A percentile compares a stretch with the other conserved stretches of the same genome.
These are phyloP conservation scores for Incurvaria masculella DNA, from an alignment of 2,888 invertebrate species.

Conservation along the genomic window DNA sequence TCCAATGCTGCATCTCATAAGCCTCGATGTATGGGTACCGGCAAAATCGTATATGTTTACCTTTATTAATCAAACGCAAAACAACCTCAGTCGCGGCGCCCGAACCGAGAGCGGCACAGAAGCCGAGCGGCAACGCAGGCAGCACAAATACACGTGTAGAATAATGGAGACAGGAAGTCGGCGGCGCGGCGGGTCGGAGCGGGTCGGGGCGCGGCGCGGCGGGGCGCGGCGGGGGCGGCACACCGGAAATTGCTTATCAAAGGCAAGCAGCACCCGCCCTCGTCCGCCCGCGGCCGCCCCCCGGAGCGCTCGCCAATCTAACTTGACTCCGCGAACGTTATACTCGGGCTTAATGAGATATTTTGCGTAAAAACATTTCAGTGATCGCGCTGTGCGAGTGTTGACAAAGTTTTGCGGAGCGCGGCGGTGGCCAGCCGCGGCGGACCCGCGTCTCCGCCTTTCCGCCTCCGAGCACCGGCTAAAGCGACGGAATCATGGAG, in stretches of 20 bases:
- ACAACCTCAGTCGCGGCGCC: no score
- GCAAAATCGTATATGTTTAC: no score
- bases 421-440: not conserved
- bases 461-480: no score
- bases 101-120: no score
- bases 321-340: constrained; percentile 31
- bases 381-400: not conserved
- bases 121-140: not conserved
- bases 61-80: no score
- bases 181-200: not conserved
- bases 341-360: constrained; percentile 36
- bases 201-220: constrained; percentile 1
- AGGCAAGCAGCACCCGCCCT: constrained; percentile 35
- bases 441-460: no score
- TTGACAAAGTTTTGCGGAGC: not conserved
- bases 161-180: not conserved
- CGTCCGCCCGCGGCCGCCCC: constrained; percentile 20
- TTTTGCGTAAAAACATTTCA: constrained; percentile 26
- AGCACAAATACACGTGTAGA: not conserved
- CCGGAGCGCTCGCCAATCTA: constrained; percentile 29
- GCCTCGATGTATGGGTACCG: no score
- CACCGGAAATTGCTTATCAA: constrained; percentile 33
- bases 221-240: not conserved
- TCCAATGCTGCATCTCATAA: no score
- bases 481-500: no score